Percentiles rank a stretch among this genome's conserved stretches.
Evolutionary conservation across 2,888 invertebrate species (phyloP).

Genomic region (Limenitis camilla): DNA sequence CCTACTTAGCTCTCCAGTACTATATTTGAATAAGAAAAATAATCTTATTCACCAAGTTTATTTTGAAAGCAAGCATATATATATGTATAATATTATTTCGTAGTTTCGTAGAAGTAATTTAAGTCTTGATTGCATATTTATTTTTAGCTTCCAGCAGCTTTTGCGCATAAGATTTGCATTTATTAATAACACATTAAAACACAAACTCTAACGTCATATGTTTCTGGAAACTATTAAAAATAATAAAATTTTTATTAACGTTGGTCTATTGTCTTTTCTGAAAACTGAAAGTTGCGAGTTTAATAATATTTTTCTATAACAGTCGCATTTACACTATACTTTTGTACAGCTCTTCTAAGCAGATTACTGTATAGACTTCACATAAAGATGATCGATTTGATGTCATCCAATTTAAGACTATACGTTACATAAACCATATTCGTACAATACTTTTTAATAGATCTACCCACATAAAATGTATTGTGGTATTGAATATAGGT

Average conservation of each 20-base stretch:
- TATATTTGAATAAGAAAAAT: too few species aligned
- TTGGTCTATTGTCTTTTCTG: not conserved
- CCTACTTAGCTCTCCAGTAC: too few species aligned
- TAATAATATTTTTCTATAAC: too few species aligned
- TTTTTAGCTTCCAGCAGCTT: conserved; percentile 14
- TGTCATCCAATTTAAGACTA: too few species aligned
- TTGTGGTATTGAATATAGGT: conserved; percentile 10
- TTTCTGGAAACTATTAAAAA: not conserved
- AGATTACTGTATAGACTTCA: too few species aligned
- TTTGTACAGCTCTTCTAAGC: too few species aligned
- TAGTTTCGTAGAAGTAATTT: conserved; percentile 5
- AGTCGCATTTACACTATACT: too few species aligned
- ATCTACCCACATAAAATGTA: conserved; percentile 9
- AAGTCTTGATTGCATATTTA: conserved; percentile 14
- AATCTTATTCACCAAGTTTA: not conserved
- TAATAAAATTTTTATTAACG: not conserved
- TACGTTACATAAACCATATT: not conserved
- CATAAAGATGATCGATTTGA: too few species aligned
- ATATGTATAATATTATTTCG: too few species aligned
- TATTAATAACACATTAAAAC: conserved; percentile 6
- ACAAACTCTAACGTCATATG: conserved; percentile 4
- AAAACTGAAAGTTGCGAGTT: too few species aligned
- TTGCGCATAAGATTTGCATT: conserved; percentile 14
- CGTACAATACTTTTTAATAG: not conserved
- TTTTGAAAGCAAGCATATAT: not conserved